phyloP scores from a whole-genome alignment of 2,113 vertebrate species.

The Rynchops niger region DNA sequence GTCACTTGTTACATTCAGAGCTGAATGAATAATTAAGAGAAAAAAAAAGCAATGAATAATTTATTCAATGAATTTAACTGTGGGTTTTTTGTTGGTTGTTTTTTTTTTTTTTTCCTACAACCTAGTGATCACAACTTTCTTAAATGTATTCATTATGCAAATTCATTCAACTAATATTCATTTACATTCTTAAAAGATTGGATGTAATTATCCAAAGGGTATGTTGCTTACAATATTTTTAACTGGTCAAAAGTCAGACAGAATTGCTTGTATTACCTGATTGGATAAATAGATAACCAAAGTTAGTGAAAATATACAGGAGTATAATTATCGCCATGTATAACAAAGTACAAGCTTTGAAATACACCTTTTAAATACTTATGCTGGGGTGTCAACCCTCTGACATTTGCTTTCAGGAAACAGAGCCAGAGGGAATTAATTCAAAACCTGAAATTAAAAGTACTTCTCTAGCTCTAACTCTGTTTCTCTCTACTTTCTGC shows the following conservation, averaged over 20 bases:
- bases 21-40: constrained; percentile 42
- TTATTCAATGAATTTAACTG: constrained; percentile 41
- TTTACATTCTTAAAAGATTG: constrained; percentile 31
- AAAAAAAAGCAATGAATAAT: constrained; percentile 22
- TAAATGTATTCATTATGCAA: constrained; percentile 36
- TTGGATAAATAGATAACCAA: not conserved
- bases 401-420: not conserved
- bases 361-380: not conserved
- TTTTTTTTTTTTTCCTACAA: not conserved
- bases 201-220: constrained; percentile 14
- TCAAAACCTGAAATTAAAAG: not conserved
- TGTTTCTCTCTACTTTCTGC: not conserved
- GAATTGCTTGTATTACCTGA: not conserved
- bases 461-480: not conserved
- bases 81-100: not conserved
- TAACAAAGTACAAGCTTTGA: not conserved
- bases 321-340: not conserved
- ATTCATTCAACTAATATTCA: constrained; percentile 49
- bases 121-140: constrained; percentile 38
- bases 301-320: not conserved
- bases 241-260: constrained; percentile 19
- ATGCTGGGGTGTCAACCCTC: not conserved
- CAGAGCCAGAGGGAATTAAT: not conserved
- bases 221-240: not conserved
- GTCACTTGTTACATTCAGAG: constrained; percentile 18